Base-by-base conservation (phyloP, 2,113 vertebrate species). In the Poeciliopsis turrubarensis region DNA sequence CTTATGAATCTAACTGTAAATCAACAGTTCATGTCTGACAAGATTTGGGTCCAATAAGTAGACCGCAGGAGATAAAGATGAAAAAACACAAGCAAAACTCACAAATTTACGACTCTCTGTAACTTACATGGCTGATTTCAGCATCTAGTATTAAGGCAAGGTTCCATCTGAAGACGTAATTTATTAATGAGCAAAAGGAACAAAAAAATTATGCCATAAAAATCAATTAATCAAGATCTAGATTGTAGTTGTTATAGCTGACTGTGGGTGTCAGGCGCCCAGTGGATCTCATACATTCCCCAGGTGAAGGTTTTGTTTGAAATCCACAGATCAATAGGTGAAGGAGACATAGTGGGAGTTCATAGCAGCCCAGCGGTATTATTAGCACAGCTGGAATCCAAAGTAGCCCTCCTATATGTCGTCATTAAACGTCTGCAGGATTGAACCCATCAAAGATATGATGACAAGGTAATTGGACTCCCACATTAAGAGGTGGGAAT, bases 161-260 rank as follows among this genome's bases (percentile, higher is more conserved):
- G 19, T 61, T 51, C 37, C 83, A 77, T 29, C 81, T 75, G 75
- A 61, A 81, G 70, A 65, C 84, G 78, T 76, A 78, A 79, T 88
- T 47, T 47, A 47, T 47, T 47, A 47, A 47, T 47, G 69, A 27
- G 66, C 69, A 77, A 82, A 85, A 83, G 70, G 57, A 7, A 11
- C 44, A 73, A 61, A 57, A 51, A 57, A 30, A 81, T 70, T 30
- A 60, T 71, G 72, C 70, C 51, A 47, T 83, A 73, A 85, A 84
- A 65, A 76, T 81, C 80, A 82, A 86, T 86, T 87, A 84, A 73
- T 60, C 72, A 47, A 57, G 70, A 75, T 57, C 62, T 85, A 86
- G 72, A 83, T 86, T 73, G 80, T 37, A 60, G 30, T 39, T 81
- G 79, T 75, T 78, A 83, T 34, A 78, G 76, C 79, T 70, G 80